Evolutionary conservation across 2,888 invertebrate species (phyloP).

Genomic region (Caenorhabditis imperialis): DNA sequence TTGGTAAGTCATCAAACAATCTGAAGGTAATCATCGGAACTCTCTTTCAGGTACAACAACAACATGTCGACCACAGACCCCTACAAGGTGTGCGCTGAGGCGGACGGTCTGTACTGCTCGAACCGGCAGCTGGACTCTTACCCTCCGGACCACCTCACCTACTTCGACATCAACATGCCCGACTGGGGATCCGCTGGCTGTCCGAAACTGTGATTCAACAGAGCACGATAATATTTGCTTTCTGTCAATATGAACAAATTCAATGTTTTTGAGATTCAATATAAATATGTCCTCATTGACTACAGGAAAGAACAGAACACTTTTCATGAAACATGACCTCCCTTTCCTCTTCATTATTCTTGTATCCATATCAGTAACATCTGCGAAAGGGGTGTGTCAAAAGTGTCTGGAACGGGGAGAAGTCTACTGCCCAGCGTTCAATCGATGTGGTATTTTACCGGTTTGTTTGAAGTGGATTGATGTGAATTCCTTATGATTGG

Average conservation of each 20-base stretch:
- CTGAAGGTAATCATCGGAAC: too few relatives aligned
- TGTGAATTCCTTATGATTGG: not conserved
- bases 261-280: not conserved
- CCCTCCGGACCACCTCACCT: slow-evolving; percentile 57
- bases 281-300: too few relatives aligned
- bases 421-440: slow-evolving; percentile 37
- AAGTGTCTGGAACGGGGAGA: slow-evolving; percentile 29
- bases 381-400: slow-evolving; percentile 7
- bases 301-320: too few relatives aligned
- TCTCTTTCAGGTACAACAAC: slow-evolving; percentile 60
- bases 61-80: slow-evolving; percentile 50
- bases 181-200: slow-evolving; percentile 55
- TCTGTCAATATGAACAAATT: too few relatives aligned
- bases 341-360: not conserved
- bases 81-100: slow-evolving; percentile 54
- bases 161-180: slow-evolving; percentile 55
- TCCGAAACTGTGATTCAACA: slow-evolving; percentile 26
- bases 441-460: slow-evolving; percentile 34
- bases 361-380: not conserved
- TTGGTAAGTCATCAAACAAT: too few relatives aligned
- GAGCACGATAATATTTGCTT: slow-evolving; percentile 1
- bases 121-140: slow-evolving; percentile 47
- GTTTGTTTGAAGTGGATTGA: slow-evolving; percentile 35
- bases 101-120: slow-evolving; percentile 59
- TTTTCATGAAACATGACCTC: too few relatives aligned